Evolutionary conservation across 2,113 vertebrate genomes (phyloP), one percentile per base, ranked within the genome.

Genomic region (Austrofundulus limnaeus): DNA sequence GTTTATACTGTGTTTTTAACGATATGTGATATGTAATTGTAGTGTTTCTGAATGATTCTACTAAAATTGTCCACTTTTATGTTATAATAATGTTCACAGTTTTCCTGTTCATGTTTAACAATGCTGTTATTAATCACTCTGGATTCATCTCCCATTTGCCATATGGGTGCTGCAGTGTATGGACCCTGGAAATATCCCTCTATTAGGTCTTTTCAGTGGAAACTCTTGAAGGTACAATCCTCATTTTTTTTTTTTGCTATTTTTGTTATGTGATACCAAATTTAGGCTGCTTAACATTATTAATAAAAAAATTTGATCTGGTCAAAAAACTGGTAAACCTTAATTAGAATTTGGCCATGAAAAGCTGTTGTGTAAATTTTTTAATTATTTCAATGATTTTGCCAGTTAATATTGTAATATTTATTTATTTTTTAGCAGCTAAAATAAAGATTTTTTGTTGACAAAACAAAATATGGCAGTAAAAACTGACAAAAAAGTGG

Each of bases 161-260:
- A 79, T 81, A 80, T 88, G 83, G 81, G 77, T 82, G 81, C 85
- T 84, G 85, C 89, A 90, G 89, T 90, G 89, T 90, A 72, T 90
- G 89, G 89, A 90, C 89, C 89, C 89, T 90, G 89, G 89, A 90
- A 28, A 89, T 90, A 87, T 88, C 89, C 89, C 83, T 90, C 87
- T 90, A 88, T 85, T 90, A 88, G 66, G 45, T 89, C 85, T 85
- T 81, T 85, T 85, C 87, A 90, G 66, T 83, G 89, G 87, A 78
- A 87, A 85, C 87, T 87, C 83, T 80, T 83, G 79, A 90, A 90
- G 89, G 89, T 90, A 90, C 87, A 85, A 85, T 85, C 74, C 87
- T 85, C 74, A 76, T 19, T 65, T 75, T 75, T 19, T 65, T 75
- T 75, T 80, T 77, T 68, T 58, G 3, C 43, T 14, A 2, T 68